Evolutionary conservation across 1,140 invertebrate species (phyloP), one percentile per base, ranked within the genome.

Genomic region (Habropoda laboriosa): DNA sequence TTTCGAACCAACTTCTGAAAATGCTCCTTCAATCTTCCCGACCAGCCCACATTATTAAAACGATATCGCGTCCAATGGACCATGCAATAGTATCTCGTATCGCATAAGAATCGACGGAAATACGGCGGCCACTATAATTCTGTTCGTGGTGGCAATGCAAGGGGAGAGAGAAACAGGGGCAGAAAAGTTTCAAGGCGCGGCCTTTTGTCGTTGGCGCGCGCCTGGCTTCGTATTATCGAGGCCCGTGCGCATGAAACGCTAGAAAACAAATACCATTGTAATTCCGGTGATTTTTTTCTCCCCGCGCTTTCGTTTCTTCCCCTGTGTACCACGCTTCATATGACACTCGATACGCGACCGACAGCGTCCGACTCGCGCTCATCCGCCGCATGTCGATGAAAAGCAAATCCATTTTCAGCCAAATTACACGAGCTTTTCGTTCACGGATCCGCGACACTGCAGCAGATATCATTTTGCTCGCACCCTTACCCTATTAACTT

Each of bases 401-500:
- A 85, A 80, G 61, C 71, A 85, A 78, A 85, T 85, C 67, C 82
- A 85, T 84, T 85, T 85, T 83, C 82, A 80, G 60, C 83, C 77
- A 84, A 83, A 85, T 85, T 85, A 80, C 82, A 85, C 82, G 47
- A 57, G 77, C 66, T 66, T 75, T 66, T 80, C 38, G 77, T 83
- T 76, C 76, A 80, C 40, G 73, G 57, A 67, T 49, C 68, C 57
- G 81, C 64, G 66, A 66, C 71, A 80, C n/a, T 18, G 27, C 18
- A 51, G 24, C 47, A 53, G 63, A 53, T 71, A 85, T 80, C 66
- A 73, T 79, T 85, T 70, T 40, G 2, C 24, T 45, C 42, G 53
- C n/a, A 24, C 51, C 30, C 47, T 35, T 68, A 40, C 53, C 53
- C 55, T 74, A 78, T 82, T 78, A 72, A 71, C 49, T 74, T n/a